A percentile compares a stretch with the other conserved stretches of the same genome.
Conservation (phyloP, 2,113 vertebrate species). For the Anoplopoma fimbria region DNA sequence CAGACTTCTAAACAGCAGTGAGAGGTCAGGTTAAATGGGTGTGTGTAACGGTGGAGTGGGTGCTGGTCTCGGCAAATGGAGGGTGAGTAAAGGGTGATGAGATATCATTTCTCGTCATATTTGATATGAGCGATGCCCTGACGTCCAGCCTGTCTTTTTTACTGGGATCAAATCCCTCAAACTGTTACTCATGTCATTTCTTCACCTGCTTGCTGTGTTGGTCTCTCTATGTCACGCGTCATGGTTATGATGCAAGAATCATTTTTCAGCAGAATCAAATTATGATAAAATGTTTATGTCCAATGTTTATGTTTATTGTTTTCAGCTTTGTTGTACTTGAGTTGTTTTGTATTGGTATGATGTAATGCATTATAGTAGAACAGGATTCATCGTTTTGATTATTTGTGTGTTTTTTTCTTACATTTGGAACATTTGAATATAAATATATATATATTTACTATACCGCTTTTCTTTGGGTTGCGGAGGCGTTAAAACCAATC, state of each 20-base stretch:
- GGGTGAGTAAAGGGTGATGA: slow-evolving; percentile 67
- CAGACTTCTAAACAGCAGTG: slow-evolving; percentile 73
- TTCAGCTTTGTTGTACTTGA: background rate
- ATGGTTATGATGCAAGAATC: background rate
- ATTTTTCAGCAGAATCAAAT: background rate
- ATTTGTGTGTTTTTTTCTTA: background rate
- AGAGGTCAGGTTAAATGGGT: slow-evolving; percentile 76
- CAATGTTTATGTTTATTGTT: background rate
- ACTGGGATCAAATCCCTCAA: slow-evolving; percentile 6
- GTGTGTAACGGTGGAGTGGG: slow-evolving; percentile 59
- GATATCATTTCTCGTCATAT: slow-evolving; percentile 59
- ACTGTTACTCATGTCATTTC: background rate
- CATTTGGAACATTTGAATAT: background rate
- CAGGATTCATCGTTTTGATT: background rate
- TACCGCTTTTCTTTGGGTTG: background rate
- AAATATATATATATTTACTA: background rate
- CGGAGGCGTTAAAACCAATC: background rate
- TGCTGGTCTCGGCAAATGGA: slow-evolving; percentile 63
- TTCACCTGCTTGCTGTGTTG: background rate
- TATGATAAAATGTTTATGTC: background rate
- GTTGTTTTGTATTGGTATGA: background rate
- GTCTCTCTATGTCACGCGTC: background rate
- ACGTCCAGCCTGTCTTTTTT: slow-evolving; percentile 6
- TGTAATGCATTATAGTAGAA: background rate
- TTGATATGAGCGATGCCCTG: slow-evolving; percentile 24